Percentiles rank a stretch among this genome's conserved stretches.
These are phyloP conservation scores for Anser cygnoides DNA, from an alignment of 2,113 vertebrate species.

Conservation along the genomic window DNA sequence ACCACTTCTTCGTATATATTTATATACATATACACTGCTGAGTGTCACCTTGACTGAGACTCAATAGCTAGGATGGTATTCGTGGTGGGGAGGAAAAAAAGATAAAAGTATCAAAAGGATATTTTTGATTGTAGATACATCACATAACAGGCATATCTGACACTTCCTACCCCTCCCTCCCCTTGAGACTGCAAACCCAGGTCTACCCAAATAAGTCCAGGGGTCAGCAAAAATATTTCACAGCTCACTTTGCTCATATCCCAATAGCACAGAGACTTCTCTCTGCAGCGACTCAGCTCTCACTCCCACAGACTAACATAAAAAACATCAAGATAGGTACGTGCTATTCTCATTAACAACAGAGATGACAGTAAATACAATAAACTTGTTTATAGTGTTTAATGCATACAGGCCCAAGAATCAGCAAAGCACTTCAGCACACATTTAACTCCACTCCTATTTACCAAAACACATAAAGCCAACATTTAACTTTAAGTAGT, in stretches of 20 bases:
- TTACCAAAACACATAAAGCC: not conserved
- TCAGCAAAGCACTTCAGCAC: not conserved
- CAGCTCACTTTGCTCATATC: not conserved
- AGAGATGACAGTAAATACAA: not conserved
- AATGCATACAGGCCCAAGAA: not conserved
- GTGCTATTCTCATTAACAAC: not conserved
- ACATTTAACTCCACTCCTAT: not conserved
- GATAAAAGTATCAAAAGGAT: not conserved
- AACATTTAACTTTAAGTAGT: not conserved
- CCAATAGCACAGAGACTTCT: not conserved
- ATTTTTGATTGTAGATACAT: not conserved
- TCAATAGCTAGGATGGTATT: not conserved
- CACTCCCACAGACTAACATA: not conserved
- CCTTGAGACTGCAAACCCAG: not conserved
- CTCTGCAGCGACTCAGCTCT: not conserved
- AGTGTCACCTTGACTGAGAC: no score
- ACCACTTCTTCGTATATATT: not conserved
- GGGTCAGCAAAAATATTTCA: not conserved
- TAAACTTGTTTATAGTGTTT: not conserved
- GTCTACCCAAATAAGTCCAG: not conserved
- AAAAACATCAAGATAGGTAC: not conserved
- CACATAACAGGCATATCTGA: not conserved
- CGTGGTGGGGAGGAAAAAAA: no score
- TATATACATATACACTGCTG: not conserved
- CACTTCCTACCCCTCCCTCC: not conserved